Conservation (phyloP, 2,888 invertebrate species). For the Bellardia pandia region DNA sequence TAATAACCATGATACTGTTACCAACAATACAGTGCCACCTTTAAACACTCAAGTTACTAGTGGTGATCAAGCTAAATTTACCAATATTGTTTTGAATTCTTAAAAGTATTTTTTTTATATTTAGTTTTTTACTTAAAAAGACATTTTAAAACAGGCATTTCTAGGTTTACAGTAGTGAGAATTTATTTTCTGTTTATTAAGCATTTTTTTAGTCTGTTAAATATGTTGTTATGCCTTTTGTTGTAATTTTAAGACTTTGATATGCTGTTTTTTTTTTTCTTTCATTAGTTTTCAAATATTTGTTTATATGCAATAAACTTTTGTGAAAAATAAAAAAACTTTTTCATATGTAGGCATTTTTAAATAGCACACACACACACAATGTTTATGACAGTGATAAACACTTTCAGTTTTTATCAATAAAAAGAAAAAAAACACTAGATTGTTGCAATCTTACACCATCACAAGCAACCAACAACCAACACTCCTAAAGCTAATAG, state of each 20-base stretch:
- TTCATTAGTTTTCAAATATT: constrained; percentile 22
- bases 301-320: constrained; percentile 30
- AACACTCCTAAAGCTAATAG: neutral
- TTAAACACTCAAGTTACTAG: constrained; percentile 40
- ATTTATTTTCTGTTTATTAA: constrained; percentile 26
- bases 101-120: constrained; percentile 24
- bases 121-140: constrained; percentile 25
- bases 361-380: neutral
- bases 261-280: constrained; percentile 2
- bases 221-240: constrained; percentile 6
- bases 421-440: neutral
- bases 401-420: constrained; percentile 43
- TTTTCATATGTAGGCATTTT: neutral
- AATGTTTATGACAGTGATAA: constrained; percentile 40
- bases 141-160: constrained; percentile 12
- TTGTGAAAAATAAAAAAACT: neutral
- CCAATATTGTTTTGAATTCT: constrained; percentile 78
- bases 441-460: constrained; percentile 24
- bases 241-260: constrained; percentile 47
- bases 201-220: constrained; percentile 8
- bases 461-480: neutral
- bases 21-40: too few species aligned
- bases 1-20: neutral
- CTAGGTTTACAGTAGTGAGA: neutral
- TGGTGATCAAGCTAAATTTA: constrained; percentile 70